Base-by-base conservation (phyloP, 2,113 vertebrate genomes). In the Chrysochloris asiatica region DNA sequence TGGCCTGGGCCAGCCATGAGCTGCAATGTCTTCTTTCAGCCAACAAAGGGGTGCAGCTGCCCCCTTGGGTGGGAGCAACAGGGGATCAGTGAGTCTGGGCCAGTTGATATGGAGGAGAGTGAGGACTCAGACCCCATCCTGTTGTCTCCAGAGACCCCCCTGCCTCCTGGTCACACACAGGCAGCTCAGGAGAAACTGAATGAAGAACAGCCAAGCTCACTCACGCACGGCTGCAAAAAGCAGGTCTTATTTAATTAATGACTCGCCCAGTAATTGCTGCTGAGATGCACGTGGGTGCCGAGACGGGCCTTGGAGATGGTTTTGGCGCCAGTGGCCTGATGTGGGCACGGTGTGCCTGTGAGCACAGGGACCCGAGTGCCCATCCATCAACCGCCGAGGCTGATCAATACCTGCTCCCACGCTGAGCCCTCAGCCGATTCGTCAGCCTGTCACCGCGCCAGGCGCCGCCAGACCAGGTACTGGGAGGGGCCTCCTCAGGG, bases 161-260 rank as follows among this genome's bases (percentile, higher is more conserved):
- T 4, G 30, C 41, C 8, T 9, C 21, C 47, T 4, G 3, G 19
- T 47, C 0, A 3, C 4, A 0, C 1, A 0, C 54, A 17, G 10
- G 0, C 17, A 0, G 8, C 50, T 19, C 50, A 0, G 8, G 1
- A n/a, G 4, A 22, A 0, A 1, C 63, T 14, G 72, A 36, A 11
- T 0, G 72, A 21, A 10, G 26, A 71, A 12, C 1, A 63, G 26
- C 52, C 13, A 16, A 50, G 56, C 56, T 24, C 21, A 21, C 19
- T 36, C 80, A 6, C 2, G 22, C 8, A 13, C 16, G 87, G 81
- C 76, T 72, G 71, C 76, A 45, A 10, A 73, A 56, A 90, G 93
- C 91, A 59, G 59, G 73, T 92, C 95, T 95, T 86, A 69, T 95
- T 91, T 95, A 96, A 97, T 94, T 94, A 95, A 95, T 92, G 95